Conservation (phyloP, 2,888 invertebrate genomes). For the Galerucella pusilla region DNA sequence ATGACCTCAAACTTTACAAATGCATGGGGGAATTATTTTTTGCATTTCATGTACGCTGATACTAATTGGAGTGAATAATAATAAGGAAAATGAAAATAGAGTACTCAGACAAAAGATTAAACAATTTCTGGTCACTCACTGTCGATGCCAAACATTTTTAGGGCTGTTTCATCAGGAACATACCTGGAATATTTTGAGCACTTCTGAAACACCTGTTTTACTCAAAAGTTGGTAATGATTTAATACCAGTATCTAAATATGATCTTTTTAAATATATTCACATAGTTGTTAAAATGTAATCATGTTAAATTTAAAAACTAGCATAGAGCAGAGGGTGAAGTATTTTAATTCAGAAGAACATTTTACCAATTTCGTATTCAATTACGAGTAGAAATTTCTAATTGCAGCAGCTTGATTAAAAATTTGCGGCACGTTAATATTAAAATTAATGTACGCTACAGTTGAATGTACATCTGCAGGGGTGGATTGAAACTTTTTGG, state of each 20-base stretch:
- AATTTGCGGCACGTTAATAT: slow-evolving; percentile 61
- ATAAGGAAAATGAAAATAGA: not conserved
- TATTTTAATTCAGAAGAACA: slow-evolving; percentile 54
- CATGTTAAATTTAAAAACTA: slow-evolving; percentile 38
- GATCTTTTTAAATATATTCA: not conserved
- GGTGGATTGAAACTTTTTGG: slow-evolving; percentile 10
- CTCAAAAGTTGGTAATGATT: not conserved
- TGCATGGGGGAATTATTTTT: slow-evolving; percentile 22
- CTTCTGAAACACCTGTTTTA: not conserved
- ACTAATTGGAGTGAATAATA: slow-evolving; percentile 25
- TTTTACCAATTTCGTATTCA: slow-evolving; percentile 57
- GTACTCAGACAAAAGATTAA: no score
- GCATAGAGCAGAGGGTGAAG: slow-evolving; percentile 28
- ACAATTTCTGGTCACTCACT: no score
- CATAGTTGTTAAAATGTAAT: slow-evolving; percentile 24
- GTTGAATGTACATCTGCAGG: slow-evolving; percentile 49
- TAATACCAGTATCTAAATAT: not conserved
- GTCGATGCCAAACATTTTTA: no score
- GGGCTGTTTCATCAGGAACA: no score
- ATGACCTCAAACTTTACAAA: slow-evolving; percentile 21
- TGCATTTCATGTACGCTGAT: slow-evolving; percentile 15
- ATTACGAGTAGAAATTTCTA: slow-evolving; percentile 56
- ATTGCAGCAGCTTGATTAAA: slow-evolving; percentile 60
- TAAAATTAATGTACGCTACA: slow-evolving; percentile 59
- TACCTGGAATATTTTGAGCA: not conserved